Percentiles rank a stretch among this genome's conserved stretches.
Evolutionary conservation across 2,113 vertebrate genomes (phyloP).

Genomic region (Gallinago media): DNA sequence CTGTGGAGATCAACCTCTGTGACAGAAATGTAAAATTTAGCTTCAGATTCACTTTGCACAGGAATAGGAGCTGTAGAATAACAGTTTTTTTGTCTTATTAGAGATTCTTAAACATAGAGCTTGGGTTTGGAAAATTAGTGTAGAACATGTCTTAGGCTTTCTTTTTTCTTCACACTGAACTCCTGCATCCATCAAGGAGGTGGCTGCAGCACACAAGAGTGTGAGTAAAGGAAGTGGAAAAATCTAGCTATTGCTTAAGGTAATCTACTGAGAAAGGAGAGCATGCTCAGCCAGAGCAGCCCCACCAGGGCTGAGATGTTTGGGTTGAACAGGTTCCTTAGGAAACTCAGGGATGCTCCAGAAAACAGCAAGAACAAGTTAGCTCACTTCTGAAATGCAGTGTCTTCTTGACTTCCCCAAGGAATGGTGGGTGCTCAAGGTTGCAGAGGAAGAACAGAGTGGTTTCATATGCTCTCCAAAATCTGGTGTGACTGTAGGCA

Average conservation of each 20-base stretch:
- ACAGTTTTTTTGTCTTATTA: not conserved
- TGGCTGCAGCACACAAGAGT: not conserved
- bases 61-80: not conserved
- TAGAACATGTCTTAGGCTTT: not conserved
- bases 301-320: not conserved
- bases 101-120: not conserved
- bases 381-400: not conserved
- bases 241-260: not conserved
- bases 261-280: not conserved
- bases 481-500: not conserved
- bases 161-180: not conserved
- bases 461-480: not conserved
- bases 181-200: not conserved
- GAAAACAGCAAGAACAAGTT: not conserved
- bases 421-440: not conserved
- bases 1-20: not conserved
- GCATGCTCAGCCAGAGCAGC: rapidly evolving
- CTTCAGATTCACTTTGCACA: not conserved
- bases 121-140: not conserved
- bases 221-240: not conserved
- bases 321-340: not conserved
- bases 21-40: not conserved
- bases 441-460: not conserved
- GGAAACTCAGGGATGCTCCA: not conserved
- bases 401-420: not conserved